Evolutionary conservation across 2,888 invertebrate species (phyloP).

Genomic region (Caenorhabditis sp.): DNA sequence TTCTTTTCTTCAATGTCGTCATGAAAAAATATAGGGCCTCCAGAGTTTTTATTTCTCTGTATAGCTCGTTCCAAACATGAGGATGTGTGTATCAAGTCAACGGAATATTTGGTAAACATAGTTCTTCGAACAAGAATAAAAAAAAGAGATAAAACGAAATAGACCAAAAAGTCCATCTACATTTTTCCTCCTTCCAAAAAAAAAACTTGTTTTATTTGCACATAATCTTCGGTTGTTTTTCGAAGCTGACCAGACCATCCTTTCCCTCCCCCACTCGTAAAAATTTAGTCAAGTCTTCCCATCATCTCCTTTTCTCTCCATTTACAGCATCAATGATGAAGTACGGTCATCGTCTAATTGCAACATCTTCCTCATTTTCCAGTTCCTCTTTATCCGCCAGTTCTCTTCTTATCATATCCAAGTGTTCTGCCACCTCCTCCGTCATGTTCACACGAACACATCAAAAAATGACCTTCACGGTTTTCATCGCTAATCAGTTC

Average conservation of each 20-base stretch:
- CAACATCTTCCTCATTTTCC: slow-evolving; percentile 13
- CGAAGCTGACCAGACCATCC: slow-evolving; percentile 35
- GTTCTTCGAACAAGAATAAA: slow-evolving; percentile 2
- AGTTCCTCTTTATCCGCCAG: background rate
- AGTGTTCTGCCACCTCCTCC: slow-evolving; percentile 29
- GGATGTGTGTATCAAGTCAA: background rate
- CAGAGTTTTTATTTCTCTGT: background rate
- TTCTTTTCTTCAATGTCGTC: background rate
- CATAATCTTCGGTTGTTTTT: slow-evolving; percentile 61
- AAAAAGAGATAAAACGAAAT: slow-evolving; percentile 5
- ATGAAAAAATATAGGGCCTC: background rate
- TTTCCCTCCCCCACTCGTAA: slow-evolving; percentile 2
- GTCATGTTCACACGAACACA: slow-evolving; percentile 39
- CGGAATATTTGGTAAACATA: background rate
- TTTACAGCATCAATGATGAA: slow-evolving; percentile 22
- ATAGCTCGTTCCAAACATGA: no score
- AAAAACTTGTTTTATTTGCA: slow-evolving; percentile 44
- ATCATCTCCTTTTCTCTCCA: background rate
- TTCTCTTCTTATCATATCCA: slow-evolving; percentile 7
- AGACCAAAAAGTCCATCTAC: slow-evolving; percentile 22
- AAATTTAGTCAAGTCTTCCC: slow-evolving; percentile 18
- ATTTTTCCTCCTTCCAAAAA: slow-evolving; percentile 24
- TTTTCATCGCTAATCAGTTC: slow-evolving; percentile 1
- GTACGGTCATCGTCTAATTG: slow-evolving; percentile 21
- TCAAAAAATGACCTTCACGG: slow-evolving; percentile 26